phyloP scores from a whole-genome alignment of 1,140 invertebrate genomes.

The Drosophila tani region DNA sequence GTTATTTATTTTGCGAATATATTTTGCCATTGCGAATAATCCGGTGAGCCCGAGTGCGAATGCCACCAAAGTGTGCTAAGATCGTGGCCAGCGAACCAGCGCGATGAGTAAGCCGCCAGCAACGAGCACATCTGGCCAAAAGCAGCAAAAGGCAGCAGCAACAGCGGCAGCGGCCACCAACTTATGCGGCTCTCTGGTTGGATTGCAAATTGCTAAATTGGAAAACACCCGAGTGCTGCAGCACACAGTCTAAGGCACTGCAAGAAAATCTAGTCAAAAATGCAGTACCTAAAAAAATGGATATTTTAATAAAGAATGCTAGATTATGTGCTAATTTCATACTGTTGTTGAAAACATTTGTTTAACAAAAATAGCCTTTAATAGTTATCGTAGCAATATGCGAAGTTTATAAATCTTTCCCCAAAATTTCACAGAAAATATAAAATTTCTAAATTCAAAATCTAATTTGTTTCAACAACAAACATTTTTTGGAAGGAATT shows the following conservation, averaged over 20 bases:
- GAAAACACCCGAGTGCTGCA: conserved; percentile 52
- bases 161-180: conserved; percentile 46
- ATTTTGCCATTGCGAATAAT: conserved; percentile 24
- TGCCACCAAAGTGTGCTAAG: conserved; percentile 63
- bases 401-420: not conserved
- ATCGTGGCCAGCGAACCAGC: conserved; percentile 70
- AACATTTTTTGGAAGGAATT: no score
- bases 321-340: not conserved
- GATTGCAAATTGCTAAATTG: conserved; percentile 75
- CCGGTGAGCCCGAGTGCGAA: conserved; percentile 23
- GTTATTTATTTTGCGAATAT: conserved; percentile 21
- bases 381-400: no score
- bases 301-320: no score
- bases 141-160: conserved; percentile 41
- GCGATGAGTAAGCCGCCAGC: conserved; percentile 69
- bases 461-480: not conserved
- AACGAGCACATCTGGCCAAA: conserved; percentile 70
- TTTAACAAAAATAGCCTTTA: not conserved
- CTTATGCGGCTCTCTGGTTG: conserved; percentile 68
- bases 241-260: conserved; percentile 22
- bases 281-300: not conserved
- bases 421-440: no score
- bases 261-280: not conserved
- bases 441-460: not conserved
- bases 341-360: not conserved